Evolutionary conservation across 2,888 invertebrate genomes (phyloP).

Genomic region (Dolichomitus sp.): DNA sequence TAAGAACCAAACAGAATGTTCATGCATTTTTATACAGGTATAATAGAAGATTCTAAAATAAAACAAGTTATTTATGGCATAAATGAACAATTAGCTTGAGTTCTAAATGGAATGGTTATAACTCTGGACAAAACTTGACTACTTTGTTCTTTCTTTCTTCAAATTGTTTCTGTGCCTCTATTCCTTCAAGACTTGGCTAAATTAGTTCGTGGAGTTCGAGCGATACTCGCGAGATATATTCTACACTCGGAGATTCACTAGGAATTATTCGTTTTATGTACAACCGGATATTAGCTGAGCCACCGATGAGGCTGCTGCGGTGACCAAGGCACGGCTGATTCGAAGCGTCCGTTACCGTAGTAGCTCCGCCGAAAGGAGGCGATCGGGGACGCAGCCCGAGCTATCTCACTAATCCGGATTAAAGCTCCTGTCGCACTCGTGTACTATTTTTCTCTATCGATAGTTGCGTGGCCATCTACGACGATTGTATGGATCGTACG

Average conservation of each 20-base stretch:
- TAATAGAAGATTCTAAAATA: too few species aligned
- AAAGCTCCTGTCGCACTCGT: constrained; percentile 32
- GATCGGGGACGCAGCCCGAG: constrained; percentile 26
- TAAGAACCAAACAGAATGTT: too few species aligned
- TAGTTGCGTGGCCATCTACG: constrained; percentile 23
- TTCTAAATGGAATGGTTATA: too few species aligned
- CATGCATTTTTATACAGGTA: too few species aligned
- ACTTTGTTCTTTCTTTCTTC: background rate
- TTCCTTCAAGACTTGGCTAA: background rate
- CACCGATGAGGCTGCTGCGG: constrained; percentile 70
- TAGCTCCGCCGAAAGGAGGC: constrained; percentile 36
- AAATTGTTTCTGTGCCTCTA: background rate
- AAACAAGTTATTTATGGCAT: too few species aligned
- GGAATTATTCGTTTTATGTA: constrained; percentile 51
- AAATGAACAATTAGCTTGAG: too few species aligned
- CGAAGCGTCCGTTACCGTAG: constrained; percentile 66
- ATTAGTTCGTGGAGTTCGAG: constrained; percentile 17
- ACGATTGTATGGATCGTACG: constrained; percentile 46
- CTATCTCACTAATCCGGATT: constrained; percentile 49
- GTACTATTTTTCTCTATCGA: constrained; percentile 32
- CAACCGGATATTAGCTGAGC: constrained; percentile 63
- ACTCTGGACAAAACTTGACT: background rate
- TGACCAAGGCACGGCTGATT: constrained; percentile 80
- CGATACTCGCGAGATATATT: constrained; percentile 5
- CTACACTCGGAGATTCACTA: constrained; percentile 17